Evolutionary conservation across 2,113 vertebrate genomes (phyloP), one percentile per base, ranked within the genome.

Genomic region (Bos javanicus): DNA sequence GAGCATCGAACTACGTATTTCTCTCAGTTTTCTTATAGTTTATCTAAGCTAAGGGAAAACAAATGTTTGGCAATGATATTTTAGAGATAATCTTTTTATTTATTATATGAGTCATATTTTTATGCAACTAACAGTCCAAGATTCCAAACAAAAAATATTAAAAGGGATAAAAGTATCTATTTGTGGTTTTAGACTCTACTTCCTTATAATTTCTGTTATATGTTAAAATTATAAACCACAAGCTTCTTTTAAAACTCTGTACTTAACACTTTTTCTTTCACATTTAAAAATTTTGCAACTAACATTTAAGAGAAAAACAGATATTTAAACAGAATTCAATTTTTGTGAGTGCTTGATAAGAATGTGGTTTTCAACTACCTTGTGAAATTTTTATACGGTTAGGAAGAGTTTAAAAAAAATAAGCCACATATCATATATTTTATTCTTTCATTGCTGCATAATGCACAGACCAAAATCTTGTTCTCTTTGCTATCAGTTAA

Each of bases 401-500:
- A 98, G 98, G 98, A 99, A 98, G 95, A 98, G 50, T 57, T 67
- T 30, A 2, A 28, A 23, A 98, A 98, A 98, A 97, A 25, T 74
- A 84, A 97, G 87, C 97, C 98, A 59, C 95, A 95, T 98, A 94
- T 97, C 95, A 98, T 97, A 97, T 98, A 96, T 98, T 98, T 98
- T 97, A 97, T 97, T 98, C 82, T 98, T 98, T 86, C 48, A 96
- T 98, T 98, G 95, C 94, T 98, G 96, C 87, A 95, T 98, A 98
- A 50, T 95, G 50, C 87, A 98, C 98, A 96, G 95, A 80, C 74
- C 83, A 94, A 98, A 98, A 98, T 98, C 97, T 98, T 99, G 97
- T 97, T 98, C 97, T 98, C 97, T 97, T 64, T 14, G 52, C 97
- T 99, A 99, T 99, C 99, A 99, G 98, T 98, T 98, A 98, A 98